These are phyloP conservation scores for Oreonectes daqikongensis DNA, from an alignment of 2,797 vertebrate species.

Conservation along the genomic window DNA sequence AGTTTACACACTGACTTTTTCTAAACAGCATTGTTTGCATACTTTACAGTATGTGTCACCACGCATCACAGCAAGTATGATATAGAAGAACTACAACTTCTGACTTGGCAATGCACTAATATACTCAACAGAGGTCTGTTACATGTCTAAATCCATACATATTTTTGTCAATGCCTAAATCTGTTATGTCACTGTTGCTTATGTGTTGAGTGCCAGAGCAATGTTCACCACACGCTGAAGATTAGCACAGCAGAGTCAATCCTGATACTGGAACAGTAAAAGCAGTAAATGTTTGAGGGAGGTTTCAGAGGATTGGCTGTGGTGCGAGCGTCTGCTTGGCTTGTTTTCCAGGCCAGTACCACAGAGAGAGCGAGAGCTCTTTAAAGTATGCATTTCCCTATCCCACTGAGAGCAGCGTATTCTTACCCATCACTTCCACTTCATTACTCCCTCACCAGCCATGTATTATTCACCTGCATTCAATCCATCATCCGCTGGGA, in stretches of 20 bases:
- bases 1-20: too few species aligned
- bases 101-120: neutral
- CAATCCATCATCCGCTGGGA: slow-evolving; percentile 71
- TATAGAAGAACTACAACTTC: neutral
- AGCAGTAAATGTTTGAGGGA: slow-evolving; percentile 2
- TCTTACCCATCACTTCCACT: slow-evolving; percentile 78
- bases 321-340: slow-evolving; percentile 44
- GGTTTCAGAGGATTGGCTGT: slow-evolving; percentile 31
- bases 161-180: slow-evolving; percentile 19
- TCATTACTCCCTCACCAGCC: slow-evolving; percentile 77
- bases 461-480: slow-evolving; percentile 78
- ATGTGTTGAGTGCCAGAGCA: slow-evolving; percentile 3
- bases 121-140: neutral
- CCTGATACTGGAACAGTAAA: neutral
- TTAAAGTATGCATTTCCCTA: slow-evolving; percentile 74
- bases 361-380: slow-evolving; percentile 67
- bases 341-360: slow-evolving; percentile 60
- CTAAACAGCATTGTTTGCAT: neutral
- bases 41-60: neutral
- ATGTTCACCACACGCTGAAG: neutral
- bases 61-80: neutral
- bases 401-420: slow-evolving; percentile 76
- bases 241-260: neutral
- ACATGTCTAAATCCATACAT: neutral
- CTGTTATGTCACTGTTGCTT: slow-evolving; percentile 7